Conservation (phyloP, 1,140 invertebrate genomes). For the Rhopalosiphum maidis region DNA sequence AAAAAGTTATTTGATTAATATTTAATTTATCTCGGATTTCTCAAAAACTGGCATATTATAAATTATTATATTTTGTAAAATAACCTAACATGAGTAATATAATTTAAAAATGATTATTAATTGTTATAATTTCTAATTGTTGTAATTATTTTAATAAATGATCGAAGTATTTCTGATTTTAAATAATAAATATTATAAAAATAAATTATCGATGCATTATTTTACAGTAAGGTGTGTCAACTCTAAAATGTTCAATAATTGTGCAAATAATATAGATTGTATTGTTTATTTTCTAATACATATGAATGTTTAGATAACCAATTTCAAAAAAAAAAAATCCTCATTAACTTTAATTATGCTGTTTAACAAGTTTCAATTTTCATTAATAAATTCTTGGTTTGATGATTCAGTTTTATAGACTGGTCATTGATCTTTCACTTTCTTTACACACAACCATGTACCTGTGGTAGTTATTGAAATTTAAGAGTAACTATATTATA, state of each 20-base stretch:
- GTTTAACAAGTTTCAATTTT: conserved; percentile 9
- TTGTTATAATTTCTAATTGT: neutral
- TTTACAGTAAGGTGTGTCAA: too few relatives aligned
- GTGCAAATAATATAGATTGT: neutral
- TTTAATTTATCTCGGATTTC: neutral
- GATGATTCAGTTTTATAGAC: neutral
- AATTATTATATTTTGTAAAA: neutral
- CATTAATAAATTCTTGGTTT: conserved; percentile 19
- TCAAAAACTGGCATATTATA: neutral
- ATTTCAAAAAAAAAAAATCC: too few relatives aligned
- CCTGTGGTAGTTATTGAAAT: neutral
- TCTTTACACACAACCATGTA: neutral
- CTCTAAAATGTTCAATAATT: neutral
- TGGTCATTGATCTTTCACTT: conserved; percentile 35
- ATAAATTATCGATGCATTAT: neutral
- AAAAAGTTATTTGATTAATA: neutral
- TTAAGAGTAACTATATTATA: neutral
- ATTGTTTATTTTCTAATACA: neutral
- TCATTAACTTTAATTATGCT: neutral
- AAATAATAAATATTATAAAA: neutral
- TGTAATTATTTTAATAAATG: neutral
- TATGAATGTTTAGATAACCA: neutral
- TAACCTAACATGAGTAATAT: neutral
- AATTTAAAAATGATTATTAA: neutral
- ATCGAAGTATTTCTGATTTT: neutral